Conservation (phyloP, 2,797 vertebrate genomes). For the Phoeniculus purpureus region DNA sequence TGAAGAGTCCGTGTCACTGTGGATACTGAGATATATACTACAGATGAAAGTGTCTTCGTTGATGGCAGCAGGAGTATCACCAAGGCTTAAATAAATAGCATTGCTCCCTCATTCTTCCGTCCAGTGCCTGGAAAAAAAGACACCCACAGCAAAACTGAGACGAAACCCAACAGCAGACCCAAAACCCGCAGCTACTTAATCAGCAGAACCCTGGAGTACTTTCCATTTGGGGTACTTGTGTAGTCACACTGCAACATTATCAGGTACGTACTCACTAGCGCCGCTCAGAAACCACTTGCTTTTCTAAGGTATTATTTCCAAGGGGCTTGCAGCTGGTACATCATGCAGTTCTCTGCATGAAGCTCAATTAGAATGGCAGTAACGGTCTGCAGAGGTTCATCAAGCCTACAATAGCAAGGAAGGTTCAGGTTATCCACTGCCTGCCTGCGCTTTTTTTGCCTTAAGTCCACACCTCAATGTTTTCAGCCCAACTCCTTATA, state of each 20-base stretch:
- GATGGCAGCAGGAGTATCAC: background rate
- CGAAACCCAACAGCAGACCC: no score
- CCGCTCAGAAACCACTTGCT: no score
- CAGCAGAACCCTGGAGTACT: no score
- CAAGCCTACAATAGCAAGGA: background rate
- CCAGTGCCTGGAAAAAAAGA: background rate
- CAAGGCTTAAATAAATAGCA: background rate
- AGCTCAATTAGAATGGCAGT: background rate
- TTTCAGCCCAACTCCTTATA: background rate
- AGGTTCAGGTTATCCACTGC: background rate
- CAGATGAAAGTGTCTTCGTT: background rate
- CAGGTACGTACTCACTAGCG: no score
- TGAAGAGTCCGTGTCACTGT: background rate
- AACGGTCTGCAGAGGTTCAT: background rate
- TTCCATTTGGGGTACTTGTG: no score
- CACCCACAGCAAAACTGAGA: no score
- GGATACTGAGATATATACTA: background rate
- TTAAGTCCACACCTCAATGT: background rate
- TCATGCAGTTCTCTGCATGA: background rate
- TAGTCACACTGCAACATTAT: no score
- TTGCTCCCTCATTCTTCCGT: background rate
- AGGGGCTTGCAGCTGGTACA: background rate
- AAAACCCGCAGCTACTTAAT: no score
- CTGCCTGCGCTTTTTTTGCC: rapidly evolving
- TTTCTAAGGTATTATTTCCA: background rate